Evolutionary conservation across 2,888 invertebrate genomes (phyloP).

Genomic region (Synanthedon formicaeformis): DNA sequence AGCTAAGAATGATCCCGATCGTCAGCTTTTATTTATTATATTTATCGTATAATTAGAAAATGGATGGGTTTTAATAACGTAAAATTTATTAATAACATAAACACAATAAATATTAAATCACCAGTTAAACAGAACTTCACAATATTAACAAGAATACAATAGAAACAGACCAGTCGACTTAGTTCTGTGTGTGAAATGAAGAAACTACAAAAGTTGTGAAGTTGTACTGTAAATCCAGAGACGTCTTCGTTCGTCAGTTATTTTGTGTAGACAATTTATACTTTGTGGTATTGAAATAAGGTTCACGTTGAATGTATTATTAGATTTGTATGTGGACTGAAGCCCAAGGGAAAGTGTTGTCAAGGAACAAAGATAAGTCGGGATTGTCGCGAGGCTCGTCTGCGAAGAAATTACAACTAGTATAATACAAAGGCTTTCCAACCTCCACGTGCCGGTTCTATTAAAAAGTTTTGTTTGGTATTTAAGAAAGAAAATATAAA

Average conservation of each 20-base stretch:
- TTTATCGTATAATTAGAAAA: no score
- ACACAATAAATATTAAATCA: neutral
- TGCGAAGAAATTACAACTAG: slow-evolving; percentile 56
- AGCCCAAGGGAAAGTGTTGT: slow-evolving; percentile 62
- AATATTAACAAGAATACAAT: slow-evolving; percentile 20
- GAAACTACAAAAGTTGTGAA: slow-evolving; percentile 55
- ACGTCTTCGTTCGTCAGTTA: slow-evolving; percentile 13
- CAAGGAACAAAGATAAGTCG: slow-evolving; percentile 63
- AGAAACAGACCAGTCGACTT: slow-evolving; percentile 29
- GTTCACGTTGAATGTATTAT: slow-evolving; percentile 3
- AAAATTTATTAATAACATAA: no score
- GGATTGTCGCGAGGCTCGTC: slow-evolving; percentile 56
- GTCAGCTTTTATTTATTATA: no score
- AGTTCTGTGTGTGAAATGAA: slow-evolving; percentile 50
- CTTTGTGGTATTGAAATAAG: slow-evolving; percentile 13
- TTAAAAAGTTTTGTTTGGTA: slow-evolving; percentile 17
- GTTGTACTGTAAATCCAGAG: slow-evolving; percentile 50
- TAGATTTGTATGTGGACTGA: slow-evolving; percentile 8
- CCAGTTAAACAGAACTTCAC: neutral
- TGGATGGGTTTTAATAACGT: no score
- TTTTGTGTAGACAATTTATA: neutral
- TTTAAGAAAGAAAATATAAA: neutral
- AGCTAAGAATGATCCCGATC: no score
- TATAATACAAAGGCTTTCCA: slow-evolving; percentile 43
- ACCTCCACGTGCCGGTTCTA: slow-evolving; percentile 23